Evolutionary conservation across 1,140 invertebrate genomes (phyloP), one percentile per base, ranked within the genome.

Genomic region (Drosophila ironensis): DNA sequence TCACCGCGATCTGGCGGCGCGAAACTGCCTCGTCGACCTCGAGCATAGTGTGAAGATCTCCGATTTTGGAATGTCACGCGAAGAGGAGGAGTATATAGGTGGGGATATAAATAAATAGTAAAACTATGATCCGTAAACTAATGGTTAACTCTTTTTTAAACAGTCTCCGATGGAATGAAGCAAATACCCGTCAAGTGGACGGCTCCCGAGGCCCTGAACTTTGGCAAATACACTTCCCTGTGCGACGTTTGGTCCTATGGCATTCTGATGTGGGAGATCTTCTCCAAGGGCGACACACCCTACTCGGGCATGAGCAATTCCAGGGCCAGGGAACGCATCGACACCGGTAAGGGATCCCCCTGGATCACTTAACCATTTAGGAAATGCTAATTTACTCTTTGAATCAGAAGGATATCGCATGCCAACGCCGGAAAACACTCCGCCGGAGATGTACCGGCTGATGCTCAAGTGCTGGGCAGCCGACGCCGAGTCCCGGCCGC

Each of bases 191-290:
- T 99, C 38, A 99, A 99, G 90, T 99, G 97, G 98, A 98, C 97
- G 1, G 97, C 97, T 2, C 97, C 97, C 2, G 97, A 99, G 91
- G 97, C 97, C 16, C 91, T 99, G 9, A 98, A 98, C 91, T 98
- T 97, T 91, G 97, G 97, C 96, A 92, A 92, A 86, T 99, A 99
- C 90, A 99, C 98, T n/a, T 96, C 97, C 0, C 90, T 98, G 2
- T 98, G 97, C 91, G 98, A 99, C 91, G 97, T 99, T n/a, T 99
- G 98, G 98, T 98, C 97, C 86, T 99, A 97, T 90, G 98, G 98
- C 12, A 96, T 99, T 59, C 91, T 99, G 28, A 95, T 96, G 92
- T 99, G 98, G 97, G 98, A 99, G 91, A 97, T 99, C 84, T 99
- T 98, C 91, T 96, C 97, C 0, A 94, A 94, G 89, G 98, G 98